A percentile compares a stretch with the other conserved stretches of the same genome.
Evolutionary conservation across 2,888 invertebrate species (phyloP).

Genomic region (Ormyrus pomaceus): DNA sequence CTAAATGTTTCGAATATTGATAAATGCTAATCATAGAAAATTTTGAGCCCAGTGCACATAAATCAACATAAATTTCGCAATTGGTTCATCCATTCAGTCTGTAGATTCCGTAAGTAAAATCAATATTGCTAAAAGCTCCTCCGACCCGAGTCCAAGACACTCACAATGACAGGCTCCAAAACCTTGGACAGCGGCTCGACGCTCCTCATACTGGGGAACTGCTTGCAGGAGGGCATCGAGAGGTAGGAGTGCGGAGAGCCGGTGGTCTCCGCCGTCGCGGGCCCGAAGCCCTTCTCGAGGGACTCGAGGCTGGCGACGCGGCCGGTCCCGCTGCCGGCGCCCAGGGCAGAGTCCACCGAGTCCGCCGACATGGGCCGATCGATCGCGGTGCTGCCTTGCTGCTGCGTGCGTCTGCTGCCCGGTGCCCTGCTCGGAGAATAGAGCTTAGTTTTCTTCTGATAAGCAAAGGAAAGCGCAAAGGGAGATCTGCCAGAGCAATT

Average conservation of each 20-base stretch:
- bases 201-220: constrained; percentile 88
- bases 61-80: not conserved
- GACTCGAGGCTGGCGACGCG: constrained; percentile 64
- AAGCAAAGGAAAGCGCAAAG: no score
- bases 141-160: constrained; percentile 61
- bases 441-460: not conserved
- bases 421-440: not conserved
- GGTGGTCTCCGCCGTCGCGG: constrained; percentile 64
- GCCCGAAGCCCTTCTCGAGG: constrained; percentile 64
- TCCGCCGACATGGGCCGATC: constrained; percentile 65
- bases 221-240: constrained; percentile 90
- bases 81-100: no score
- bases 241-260: constrained; percentile 84
- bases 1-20: no score
- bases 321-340: constrained; percentile 25
- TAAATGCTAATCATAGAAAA: no score
- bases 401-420: constrained; percentile 17
- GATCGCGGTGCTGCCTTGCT: constrained; percentile 61
- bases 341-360: constrained; percentile 61
- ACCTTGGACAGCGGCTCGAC: constrained; percentile 88
- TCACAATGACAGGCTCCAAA: constrained; percentile 86
- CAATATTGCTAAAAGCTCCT: no score
- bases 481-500: no score
- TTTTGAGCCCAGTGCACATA: not conserved
- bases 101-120: no score